Evolutionary conservation across 2,113 vertebrate genomes (phyloP), one percentile per base, ranked within the genome.

Genomic region (Shinisaurus crocodilurus): DNA sequence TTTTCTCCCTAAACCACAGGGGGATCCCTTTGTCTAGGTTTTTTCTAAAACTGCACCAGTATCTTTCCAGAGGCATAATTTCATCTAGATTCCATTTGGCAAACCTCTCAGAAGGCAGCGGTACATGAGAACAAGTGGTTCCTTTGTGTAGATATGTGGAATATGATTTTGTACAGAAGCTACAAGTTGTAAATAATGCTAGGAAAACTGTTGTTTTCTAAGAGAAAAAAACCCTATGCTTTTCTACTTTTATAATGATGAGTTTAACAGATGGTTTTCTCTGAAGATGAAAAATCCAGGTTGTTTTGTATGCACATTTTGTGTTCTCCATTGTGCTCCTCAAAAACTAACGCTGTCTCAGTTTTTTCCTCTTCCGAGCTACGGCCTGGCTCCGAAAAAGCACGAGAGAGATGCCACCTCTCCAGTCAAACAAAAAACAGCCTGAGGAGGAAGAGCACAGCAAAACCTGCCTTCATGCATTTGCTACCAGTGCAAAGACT

Each of bases 331-430:
- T 85, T 85, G 45, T 87, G 15, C 74, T 74, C 63, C 86, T 92
- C 92, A 89, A 88, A 94, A 89, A 96, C 96, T 97, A 97, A 97
- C 94, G 74, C 95, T 97, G 95, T 96, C 96, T 96, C 97, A 97
- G 97, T 97, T 95, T 97, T 96, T 94, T 96, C 89, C 92, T 86
- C 79, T 88, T 85, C 87, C 75, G 90, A 91, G 90, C 90, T 91
- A 74, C 2, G 82, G 23, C 89, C 92, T 81, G 89, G 86, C 89
- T 90, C 67, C 54, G 34, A 90, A 90, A 90, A 87, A 88, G 37
- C 81, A 15, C 50, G 75, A 77, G 77, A 90, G 84, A 91, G 75
- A 88, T 48, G 63, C 86, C 82, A 74, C 74, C 82, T 85, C 82
- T 91, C 86, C 87, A 80, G 86, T 34, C 29, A 2, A 85, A 45